Conservation (phyloP, 2,888 invertebrate genomes). For the Cephus nigrinus region DNA sequence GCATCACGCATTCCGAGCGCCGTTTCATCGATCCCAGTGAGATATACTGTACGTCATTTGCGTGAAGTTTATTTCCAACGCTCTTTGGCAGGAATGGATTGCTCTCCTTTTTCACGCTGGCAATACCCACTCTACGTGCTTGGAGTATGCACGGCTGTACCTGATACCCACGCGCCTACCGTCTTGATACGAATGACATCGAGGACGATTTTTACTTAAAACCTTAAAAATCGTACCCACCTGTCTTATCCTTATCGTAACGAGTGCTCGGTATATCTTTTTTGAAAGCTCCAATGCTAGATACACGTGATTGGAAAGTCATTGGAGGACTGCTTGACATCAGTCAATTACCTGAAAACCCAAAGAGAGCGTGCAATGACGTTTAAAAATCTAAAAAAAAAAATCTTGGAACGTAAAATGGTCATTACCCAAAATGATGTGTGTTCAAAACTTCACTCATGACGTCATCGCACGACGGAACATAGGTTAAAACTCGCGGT, state of each 20-base stretch:
- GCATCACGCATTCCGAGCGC: not conserved
- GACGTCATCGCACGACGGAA: not conserved
- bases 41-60: not conserved
- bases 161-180: not conserved
- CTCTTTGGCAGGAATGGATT: conserved; percentile 45
- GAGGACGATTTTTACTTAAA: not conserved
- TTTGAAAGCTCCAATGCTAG: no score
- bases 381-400: no score
- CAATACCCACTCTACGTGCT: conserved; percentile 21
- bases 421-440: no score
- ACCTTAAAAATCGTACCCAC: no score
- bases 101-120: conserved; percentile 43
- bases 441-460: not conserved
- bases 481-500: conserved; percentile 25
- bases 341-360: no score
- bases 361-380: no score
- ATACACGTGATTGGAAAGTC: no score
- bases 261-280: no score
- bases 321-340: no score
- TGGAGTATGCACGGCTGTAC: not conserved
- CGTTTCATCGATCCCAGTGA: not conserved
- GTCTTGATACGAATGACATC: not conserved
- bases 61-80: conserved; percentile 44
- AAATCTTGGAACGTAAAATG: no score
- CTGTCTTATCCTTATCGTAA: no score